Evolutionary conservation across 2,797 vertebrate species (phyloP).

Genomic region (Falco biarmicus): DNA sequence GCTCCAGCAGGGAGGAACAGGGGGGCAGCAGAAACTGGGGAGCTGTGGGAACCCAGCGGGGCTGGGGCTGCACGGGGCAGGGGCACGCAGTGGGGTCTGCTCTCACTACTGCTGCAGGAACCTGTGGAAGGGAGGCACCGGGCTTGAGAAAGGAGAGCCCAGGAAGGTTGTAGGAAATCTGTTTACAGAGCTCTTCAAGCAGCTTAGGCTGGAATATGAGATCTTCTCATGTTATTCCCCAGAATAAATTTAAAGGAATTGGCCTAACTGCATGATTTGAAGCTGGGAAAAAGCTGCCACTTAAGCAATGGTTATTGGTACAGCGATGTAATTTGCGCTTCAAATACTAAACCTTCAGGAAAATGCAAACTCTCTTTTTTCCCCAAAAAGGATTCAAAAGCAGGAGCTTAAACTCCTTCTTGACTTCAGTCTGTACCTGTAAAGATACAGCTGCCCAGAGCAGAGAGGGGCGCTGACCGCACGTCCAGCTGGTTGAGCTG

Average conservation of each 20-base stretch:
- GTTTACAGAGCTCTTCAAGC: background rate
- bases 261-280: no score
- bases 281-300: background rate
- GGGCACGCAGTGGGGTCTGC: background rate
- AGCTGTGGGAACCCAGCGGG: background rate
- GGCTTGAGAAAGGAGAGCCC: background rate
- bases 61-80: background rate
- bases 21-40: background rate
- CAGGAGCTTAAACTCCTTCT: background rate
- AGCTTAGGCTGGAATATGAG: background rate
- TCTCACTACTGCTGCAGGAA: background rate
- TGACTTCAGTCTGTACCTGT: background rate
- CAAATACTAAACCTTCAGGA: background rate
- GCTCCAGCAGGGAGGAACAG: background rate
- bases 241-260: background rate
- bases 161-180: background rate
- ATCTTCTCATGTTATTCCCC: background rate
- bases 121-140: background rate
- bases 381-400: background rate
- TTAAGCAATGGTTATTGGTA: background rate
- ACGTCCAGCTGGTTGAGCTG: background rate
- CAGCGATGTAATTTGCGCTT: background rate
- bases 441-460: rapidly evolving
- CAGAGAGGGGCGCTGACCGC: background rate
- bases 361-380: background rate